Percentiles rank a stretch among this genome's conserved stretches.
Evolutionary conservation across 2,888 invertebrate species (phyloP).

Genomic region (Calameuta pallipes): DNA sequence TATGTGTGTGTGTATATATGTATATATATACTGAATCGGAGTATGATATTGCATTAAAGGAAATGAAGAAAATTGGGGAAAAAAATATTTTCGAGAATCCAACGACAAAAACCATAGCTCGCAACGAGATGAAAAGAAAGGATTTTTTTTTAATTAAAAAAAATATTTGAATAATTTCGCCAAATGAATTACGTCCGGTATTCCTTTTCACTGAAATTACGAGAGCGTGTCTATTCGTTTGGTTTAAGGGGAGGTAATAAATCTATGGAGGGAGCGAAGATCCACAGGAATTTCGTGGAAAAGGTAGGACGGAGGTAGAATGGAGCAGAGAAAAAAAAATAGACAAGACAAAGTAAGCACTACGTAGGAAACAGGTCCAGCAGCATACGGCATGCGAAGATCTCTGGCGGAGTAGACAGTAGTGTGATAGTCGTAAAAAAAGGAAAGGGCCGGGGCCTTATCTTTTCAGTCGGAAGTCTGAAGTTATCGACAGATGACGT

Average conservation of each 20-base stretch:
- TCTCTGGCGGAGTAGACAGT: not conserved
- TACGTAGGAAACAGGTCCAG: not conserved
- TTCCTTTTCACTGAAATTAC: not conserved
- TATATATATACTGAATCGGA: not conserved
- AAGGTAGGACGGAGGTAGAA: not conserved
- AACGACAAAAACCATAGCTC: no score
- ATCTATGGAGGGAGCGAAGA: not conserved
- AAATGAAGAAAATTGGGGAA: conserved; percentile 27
- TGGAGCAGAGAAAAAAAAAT: not conserved
- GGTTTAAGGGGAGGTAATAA: not conserved
- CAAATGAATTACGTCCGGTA: not conserved
- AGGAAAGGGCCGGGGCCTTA: not conserved
- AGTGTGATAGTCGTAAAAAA: not conserved
- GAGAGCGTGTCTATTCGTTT: not conserved
- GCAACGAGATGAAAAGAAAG: no score
- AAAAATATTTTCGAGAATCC: conserved; percentile 20
- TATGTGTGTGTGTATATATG: no score
- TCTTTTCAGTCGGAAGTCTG: not conserved
- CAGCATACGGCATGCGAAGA: not conserved
- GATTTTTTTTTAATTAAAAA: not conserved
- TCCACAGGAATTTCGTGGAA: not conserved
- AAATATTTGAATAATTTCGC: not conserved
- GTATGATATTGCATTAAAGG: not conserved
- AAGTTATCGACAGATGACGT: not conserved
- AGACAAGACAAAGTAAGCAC: not conserved